Evolutionary conservation across 92 coral and sea anemone species (phyloP).

Genomic region (Paragorgia papillata): DNA sequence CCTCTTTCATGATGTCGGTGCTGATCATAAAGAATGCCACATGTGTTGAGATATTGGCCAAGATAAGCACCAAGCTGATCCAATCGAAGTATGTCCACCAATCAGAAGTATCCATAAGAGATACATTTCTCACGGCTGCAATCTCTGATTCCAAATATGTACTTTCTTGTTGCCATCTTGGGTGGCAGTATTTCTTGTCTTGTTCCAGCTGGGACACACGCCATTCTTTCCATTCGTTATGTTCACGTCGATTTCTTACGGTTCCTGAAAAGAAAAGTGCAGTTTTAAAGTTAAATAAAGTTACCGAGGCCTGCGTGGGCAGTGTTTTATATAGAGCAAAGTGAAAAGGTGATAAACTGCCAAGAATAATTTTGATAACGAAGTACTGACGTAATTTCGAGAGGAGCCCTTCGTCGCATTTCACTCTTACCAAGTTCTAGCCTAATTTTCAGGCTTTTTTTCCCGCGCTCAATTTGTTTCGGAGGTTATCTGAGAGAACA

Average conservation of each 20-base stretch:
- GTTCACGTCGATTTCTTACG: background rate
- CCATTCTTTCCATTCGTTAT: background rate
- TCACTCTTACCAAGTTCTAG: no score
- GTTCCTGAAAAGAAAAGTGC: background rate
- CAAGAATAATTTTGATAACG: no score
- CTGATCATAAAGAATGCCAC: slow-evolving; percentile 57
- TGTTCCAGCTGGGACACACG: slow-evolving; percentile 38
- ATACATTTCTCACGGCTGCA: slow-evolving; percentile 32
- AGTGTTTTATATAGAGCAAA: no score
- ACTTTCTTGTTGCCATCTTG: slow-evolving; percentile 66
- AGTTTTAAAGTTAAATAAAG: no score
- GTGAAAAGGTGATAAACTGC: no score
- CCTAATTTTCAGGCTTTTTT: no score
- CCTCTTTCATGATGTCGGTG: slow-evolving; percentile 45
- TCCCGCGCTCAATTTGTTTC: no score
- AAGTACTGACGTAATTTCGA: no score
- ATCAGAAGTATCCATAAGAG: slow-evolving; percentile 49
- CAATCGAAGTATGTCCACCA: slow-evolving; percentile 66
- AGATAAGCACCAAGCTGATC: slow-evolving; percentile 65
- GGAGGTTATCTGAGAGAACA: no score
- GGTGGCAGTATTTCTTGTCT: slow-evolving; percentile 61
- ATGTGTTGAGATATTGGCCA: slow-evolving; percentile 68
- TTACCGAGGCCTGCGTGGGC: no score
- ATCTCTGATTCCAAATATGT: slow-evolving; percentile 43
- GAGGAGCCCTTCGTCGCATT: no score